Base-by-base conservation (phyloP, 1,140 invertebrate species). In the Luehdorfia chinensis region DNA sequence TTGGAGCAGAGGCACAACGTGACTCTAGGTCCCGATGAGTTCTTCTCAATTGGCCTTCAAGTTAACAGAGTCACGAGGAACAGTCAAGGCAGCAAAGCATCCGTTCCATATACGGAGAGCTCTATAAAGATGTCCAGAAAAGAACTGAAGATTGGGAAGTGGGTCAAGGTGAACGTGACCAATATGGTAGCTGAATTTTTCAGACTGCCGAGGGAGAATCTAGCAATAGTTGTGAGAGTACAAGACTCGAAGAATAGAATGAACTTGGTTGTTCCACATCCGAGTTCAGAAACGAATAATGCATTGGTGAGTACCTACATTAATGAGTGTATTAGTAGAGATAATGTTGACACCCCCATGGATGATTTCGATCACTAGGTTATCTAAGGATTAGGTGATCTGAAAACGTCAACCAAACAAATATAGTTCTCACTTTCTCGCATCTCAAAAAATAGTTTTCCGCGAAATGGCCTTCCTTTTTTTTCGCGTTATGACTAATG, bases 131-230 rank as follows among this genome's bases (percentile, higher is more conserved):
- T 86, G 56, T 50, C 64, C 1, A 69, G 71, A 7, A 74, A 64
- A 31, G 79, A 84, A n/a, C 28, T 84, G 55, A 78, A 55, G 51
- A 54, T 13, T 78, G 93, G 93, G 0, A 88, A 89, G 33, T 95
- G 94, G 94, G 70, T 94, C 5, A 90, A 90, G 47, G 84, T 95
- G 6, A 93, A 95, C 58, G 85, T 95, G 0, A 92, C 91, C n/a
- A 89, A 90, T n/a, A 90, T 94, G 73, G 90, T 95, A 1, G 88
- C 89, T 27, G 91, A 93, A 23, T 95, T 94, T 92, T 92, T 93
- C 71, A 91, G 90, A 30, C 88, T 91, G 60, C 91, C 92, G 0
- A 84, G 90, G 30, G 91, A 92, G 44, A 94, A 93, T 60, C 88
- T 93, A 39, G 94, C 93, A 3, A 90, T 96, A 45, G 89, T 93